phyloP scores from a whole-genome alignment of 2,888 invertebrate genomes.

The Halocaridina rubra region DNA sequence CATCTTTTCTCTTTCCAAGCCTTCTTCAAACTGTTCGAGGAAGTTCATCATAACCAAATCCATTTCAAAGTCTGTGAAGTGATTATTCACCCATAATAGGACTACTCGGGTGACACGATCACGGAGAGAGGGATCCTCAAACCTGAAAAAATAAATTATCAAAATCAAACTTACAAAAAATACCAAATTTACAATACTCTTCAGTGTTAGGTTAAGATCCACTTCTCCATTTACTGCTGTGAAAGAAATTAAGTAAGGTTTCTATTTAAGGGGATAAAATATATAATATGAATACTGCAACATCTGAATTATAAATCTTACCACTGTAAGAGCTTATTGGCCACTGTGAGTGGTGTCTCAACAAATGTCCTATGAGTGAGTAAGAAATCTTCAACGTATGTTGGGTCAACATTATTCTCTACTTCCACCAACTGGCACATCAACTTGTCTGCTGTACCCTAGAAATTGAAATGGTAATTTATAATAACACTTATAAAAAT shows the following conservation, averaged over 20 bases:
- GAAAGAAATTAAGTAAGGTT: too few species aligned
- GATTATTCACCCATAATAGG: slow-evolving; percentile 98
- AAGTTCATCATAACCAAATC: slow-evolving; percentile 97
- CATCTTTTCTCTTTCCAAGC: slow-evolving; percentile 86
- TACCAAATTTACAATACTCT: too few species aligned
- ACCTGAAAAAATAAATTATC: slow-evolving; percentile 71
- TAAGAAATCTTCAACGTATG: slow-evolving; percentile 98
- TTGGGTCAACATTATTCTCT: slow-evolving; percentile 92
- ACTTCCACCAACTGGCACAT: slow-evolving; percentile 96
- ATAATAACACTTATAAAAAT: not conserved
- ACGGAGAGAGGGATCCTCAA: slow-evolving; percentile 80
- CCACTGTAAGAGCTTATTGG: slow-evolving; percentile 88
- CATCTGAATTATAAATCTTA: slow-evolving; percentile 64
- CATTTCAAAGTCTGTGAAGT: slow-evolving; percentile 97
- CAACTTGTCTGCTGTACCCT: slow-evolving; percentile 87
- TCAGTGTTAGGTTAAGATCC: too few species aligned
- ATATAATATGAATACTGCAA: too few species aligned
- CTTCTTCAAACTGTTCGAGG: slow-evolving; percentile 88
- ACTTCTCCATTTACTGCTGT: too few species aligned
- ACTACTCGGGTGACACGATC: slow-evolving; percentile 95
- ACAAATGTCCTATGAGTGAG: slow-evolving; percentile 97
- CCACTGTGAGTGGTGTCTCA: slow-evolving; percentile 85
- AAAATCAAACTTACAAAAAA: too few species aligned
- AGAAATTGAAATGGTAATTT: slow-evolving; percentile 16
- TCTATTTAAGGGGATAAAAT: too few species aligned